Conservation (phyloP, 1,140 invertebrate genomes). For the Ooceraea biroi region DNA sequence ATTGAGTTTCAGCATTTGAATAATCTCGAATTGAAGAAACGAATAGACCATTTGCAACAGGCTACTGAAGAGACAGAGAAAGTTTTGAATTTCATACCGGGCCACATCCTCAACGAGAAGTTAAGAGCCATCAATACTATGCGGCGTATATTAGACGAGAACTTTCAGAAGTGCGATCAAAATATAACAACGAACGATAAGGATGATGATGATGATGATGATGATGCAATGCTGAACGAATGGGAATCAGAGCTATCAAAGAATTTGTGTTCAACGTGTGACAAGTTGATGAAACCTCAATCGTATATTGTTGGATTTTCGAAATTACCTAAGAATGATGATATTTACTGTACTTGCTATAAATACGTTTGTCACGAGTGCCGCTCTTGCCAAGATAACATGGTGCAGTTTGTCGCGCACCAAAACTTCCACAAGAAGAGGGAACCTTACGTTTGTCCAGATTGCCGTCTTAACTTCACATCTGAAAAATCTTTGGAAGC, state of each 20-base stretch:
- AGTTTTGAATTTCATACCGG: constrained; percentile 59
- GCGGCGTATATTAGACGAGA: constrained; percentile 58
- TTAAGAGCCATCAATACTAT: constrained; percentile 68
- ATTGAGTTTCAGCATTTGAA: constrained; percentile 66
- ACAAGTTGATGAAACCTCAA: constrained; percentile 74
- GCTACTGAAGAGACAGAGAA: constrained; percentile 64
- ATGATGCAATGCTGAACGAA: constrained; percentile 20
- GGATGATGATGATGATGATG: not conserved
- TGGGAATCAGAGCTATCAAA: constrained; percentile 58
- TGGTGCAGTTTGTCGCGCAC: constrained; percentile 74
- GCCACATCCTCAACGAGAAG: constrained; percentile 61
- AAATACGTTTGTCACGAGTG: constrained; percentile 81
- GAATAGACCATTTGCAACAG: constrained; percentile 71
- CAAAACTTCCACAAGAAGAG: constrained; percentile 79
- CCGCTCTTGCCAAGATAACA: constrained; percentile 75
- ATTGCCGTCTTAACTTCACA: constrained; percentile 75
- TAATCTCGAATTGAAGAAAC: constrained; percentile 62
- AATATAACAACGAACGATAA: constrained; percentile 40
- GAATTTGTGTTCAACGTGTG: constrained; percentile 71
- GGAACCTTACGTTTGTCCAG: constrained; percentile 77
- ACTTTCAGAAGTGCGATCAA: constrained; percentile 28
- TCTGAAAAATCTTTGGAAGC: constrained; percentile 72
- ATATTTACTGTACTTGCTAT: constrained; percentile 78
- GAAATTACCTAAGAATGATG: constrained; percentile 60
- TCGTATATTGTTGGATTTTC: constrained; percentile 81